phyloP scores from a whole-genome alignment of 1,140 invertebrate species.

The Patella vulgata region DNA sequence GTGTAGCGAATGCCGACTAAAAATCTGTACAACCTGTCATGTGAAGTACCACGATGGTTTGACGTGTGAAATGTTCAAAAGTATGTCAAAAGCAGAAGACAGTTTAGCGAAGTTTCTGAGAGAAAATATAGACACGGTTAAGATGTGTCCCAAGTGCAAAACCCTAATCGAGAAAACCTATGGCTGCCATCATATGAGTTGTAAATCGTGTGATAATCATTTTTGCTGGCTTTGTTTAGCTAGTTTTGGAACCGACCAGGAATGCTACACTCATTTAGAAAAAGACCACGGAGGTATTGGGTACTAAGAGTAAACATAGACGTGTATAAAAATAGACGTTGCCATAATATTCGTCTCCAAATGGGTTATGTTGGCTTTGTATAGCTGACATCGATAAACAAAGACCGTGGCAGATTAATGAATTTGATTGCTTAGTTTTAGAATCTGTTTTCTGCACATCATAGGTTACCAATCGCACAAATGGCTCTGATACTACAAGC shows the following conservation, averaged over 20 bases:
- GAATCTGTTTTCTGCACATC: no score
- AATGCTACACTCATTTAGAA: slow-evolving; percentile 45
- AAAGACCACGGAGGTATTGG: slow-evolving; percentile 26
- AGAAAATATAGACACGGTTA: slow-evolving; percentile 28
- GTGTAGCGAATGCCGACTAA: slow-evolving; percentile 40
- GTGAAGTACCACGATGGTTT: slow-evolving; percentile 45
- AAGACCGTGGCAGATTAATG: no score
- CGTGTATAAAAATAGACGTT: slow-evolving; percentile 33
- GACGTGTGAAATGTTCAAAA: slow-evolving; percentile 44
- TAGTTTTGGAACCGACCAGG: slow-evolving; percentile 9
- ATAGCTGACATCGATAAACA: no score
- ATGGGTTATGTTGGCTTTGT: no score
- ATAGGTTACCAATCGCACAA: no score
- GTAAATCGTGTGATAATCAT: slow-evolving; percentile 31
- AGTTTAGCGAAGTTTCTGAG: slow-evolving; percentile 30
- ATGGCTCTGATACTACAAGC: no score
- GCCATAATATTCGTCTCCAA: slow-evolving; percentile 21
- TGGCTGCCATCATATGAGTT: slow-evolving; percentile 51
- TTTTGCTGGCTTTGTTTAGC: slow-evolving; percentile 53
- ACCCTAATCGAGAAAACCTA: slow-evolving; percentile 46
- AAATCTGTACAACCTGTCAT: slow-evolving; percentile 49
- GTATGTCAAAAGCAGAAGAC: slow-evolving; percentile 8
- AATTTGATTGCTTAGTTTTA: no score
- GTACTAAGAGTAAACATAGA: no score
- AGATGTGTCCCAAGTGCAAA: slow-evolving; percentile 47